Conservation (phyloP, 2,888 invertebrate species). For the Cephonodes hylas region DNA sequence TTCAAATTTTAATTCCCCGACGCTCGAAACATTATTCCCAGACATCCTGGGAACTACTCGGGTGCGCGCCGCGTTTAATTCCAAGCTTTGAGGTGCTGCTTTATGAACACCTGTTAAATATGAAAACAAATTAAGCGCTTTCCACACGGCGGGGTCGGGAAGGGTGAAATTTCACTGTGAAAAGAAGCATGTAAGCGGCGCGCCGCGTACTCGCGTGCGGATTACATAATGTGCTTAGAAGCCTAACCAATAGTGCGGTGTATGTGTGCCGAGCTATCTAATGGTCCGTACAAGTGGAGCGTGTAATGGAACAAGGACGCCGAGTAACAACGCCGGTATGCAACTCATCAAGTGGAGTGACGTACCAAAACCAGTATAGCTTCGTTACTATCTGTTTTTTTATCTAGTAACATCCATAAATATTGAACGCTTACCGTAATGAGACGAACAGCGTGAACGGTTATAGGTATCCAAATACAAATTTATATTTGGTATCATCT, state of each 20-base stretch:
- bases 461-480: no score
- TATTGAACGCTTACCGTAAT: no score
- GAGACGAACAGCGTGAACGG: no score
- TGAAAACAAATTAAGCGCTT: neutral
- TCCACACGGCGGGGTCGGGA: neutral
- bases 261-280: constrained; percentile 14
- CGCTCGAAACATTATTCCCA: neutral
- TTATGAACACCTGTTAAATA: neutral
- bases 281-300: constrained; percentile 15
- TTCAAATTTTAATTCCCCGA: neutral
- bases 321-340: constrained; percentile 10
- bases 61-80: neutral
- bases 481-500: no score
- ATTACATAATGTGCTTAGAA: constrained; percentile 9
- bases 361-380: neutral
- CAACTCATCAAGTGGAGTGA: constrained; percentile 1
- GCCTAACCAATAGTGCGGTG: neutral
- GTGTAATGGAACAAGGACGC: constrained; percentile 17
- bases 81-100: neutral
- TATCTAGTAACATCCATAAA: no score
- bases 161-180: neutral
- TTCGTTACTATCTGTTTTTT: neutral
- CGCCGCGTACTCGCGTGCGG: neutral
- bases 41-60: neutral
- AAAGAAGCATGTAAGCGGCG: neutral